Conservation (phyloP, 1,140 invertebrate genomes). For the Lepidurus packardi region DNA sequence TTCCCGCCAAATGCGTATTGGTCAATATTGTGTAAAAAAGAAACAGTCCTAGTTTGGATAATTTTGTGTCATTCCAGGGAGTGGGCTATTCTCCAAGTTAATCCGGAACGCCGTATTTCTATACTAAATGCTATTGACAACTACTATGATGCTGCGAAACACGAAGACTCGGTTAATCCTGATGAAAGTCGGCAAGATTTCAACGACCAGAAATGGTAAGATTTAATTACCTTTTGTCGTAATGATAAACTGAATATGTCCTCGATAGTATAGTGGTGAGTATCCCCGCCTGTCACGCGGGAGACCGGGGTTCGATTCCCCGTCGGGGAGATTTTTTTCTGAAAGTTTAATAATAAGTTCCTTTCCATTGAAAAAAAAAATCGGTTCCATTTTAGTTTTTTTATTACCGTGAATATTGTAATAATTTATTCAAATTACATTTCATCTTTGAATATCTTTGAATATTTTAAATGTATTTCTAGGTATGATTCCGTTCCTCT, state of each 20-base stretch:
- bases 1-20: too few species aligned
- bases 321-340: too few species aligned
- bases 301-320: too few species aligned
- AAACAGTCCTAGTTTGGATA: conserved; percentile 31
- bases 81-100: conserved; percentile 42
- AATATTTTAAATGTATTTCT: not conserved
- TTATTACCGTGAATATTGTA: not conserved
- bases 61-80: conserved; percentile 38
- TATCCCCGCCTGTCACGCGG: too few species aligned
- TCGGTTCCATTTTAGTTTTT: not conserved
- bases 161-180: not conserved
- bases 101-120: conserved; percentile 34
- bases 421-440: not conserved
- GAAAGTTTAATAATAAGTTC: not conserved
- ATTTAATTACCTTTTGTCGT: not conserved
- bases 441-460: not conserved
- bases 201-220: not conserved
- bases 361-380: not conserved
- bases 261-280: too few species aligned
- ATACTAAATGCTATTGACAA: conserved; percentile 36
- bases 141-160: conserved; percentile 31
- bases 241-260: too few species aligned
- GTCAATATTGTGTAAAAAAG: not conserved
- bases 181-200: not conserved
- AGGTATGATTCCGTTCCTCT: not conserved